Base-by-base conservation (phyloP, 2,888 invertebrate genomes). In the Amphimallon solstitiale region DNA sequence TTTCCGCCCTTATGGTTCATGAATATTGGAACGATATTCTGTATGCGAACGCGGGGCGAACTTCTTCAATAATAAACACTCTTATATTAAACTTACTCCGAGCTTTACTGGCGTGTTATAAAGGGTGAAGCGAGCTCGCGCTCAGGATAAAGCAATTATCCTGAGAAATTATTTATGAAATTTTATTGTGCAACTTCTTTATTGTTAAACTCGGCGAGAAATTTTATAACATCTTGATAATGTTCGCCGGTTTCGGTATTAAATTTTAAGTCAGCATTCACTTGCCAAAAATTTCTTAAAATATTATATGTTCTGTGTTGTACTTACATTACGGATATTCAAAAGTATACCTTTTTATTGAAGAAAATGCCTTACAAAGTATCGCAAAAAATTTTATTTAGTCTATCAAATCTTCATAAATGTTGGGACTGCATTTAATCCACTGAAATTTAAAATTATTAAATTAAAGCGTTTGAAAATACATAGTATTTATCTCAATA, bases 181-280 rank as follows among this genome's bases (percentile, higher is more conserved):
- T 78, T 78, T 76, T 77, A 78, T 79, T 78, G 76, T 76, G 73
- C 71, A 67, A 66, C 70, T 71, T 73, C 75, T 78, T 78, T 78
- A 80, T 79, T 75, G 78, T 75, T 70, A 71, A 71, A 67, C 65
- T 65, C 68, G 76, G 72, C 84, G 80, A 81, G 82, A 83, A 82
- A 84, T 84, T 85, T 85, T 85, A 85, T 83, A 82, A 83, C 80
- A 83, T 84, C 85, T 84, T 84, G 85, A 86, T 85, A 85, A 84
- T 84, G 84, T 83, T 82, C 78, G 78, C 63, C 40, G 52, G 38
- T 43, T 64, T 52, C 52, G 59, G 65, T 65, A 65, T 65, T 65
- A 65, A 65, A 65, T 65, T 65, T 56, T 65, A 60, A 66, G 49
- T 29, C 48, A 35, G 38, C 54, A 10, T 21, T 38, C 54, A 63